Percentiles rank a stretch among this genome's conserved stretches.
phyloP scores from a whole-genome alignment of 2,113 vertebrate species.

The Oryzias celebensis region DNA sequence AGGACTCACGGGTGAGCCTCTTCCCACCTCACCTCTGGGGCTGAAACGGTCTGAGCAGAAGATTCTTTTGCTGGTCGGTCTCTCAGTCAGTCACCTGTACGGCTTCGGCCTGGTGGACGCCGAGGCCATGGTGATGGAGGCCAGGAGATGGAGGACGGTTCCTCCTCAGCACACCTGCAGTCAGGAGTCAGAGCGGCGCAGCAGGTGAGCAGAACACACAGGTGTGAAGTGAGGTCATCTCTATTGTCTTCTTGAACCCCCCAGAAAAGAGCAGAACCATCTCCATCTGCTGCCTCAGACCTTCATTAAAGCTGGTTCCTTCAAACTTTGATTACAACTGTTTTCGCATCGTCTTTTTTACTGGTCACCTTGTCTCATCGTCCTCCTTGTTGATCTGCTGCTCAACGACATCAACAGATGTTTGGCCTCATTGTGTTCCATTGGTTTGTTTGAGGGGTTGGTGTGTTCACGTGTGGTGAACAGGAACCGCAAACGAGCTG shows the following conservation, averaged over 20 bases:
- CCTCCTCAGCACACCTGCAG: conserved; percentile 84
- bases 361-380: too few relatives aligned
- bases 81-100: conserved; percentile 92
- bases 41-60: background rate
- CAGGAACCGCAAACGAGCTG: too few relatives aligned
- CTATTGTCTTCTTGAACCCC: background rate
- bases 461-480: too few relatives aligned
- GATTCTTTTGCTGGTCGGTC: conserved; percentile 61
- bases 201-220: conserved; percentile 77
- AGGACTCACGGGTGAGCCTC: conserved; percentile 82
- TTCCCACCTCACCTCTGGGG: conserved; percentile 11
- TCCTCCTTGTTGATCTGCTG: too few relatives aligned
- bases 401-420: too few relatives aligned
- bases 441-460: too few relatives aligned
- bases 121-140: conserved; percentile 88
- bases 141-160: conserved; percentile 85
- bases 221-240: background rate
- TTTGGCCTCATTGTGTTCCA: too few relatives aligned
- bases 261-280: too few relatives aligned
- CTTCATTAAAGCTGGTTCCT: too few relatives aligned
- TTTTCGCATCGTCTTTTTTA: too few relatives aligned
- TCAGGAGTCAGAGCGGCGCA: conserved; percentile 75
- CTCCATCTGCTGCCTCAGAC: too few relatives aligned
- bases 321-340: too few relatives aligned
- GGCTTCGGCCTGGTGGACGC: conserved; percentile 95